Evolutionary conservation across 2,888 invertebrate genomes (phyloP), one percentile per base, ranked within the genome.

Genomic region (Cataglyphis livida): DNA sequence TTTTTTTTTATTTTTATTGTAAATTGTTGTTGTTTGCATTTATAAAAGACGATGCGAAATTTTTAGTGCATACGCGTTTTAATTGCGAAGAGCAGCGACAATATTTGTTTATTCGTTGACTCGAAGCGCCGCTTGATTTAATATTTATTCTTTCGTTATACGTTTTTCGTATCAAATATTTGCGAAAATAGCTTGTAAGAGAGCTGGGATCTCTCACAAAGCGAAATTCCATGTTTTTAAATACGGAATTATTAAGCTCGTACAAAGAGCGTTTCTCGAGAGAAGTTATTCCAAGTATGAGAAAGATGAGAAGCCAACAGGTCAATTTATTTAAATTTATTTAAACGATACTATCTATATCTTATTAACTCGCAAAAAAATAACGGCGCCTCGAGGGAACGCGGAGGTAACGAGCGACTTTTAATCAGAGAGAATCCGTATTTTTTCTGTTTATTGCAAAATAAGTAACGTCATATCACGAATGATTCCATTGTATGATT

Each of bases 141-240:
- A 79, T 79, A 79, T 79, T 79, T 79, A 79, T 79, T 71, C 48
- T 35, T 71, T 78, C 78, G 32, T 78, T 78, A 28, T 28, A 28
- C 38, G 18, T 79, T 78, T 79, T 59, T 78, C 25, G 18, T 32
- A 44, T 70, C 25, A 18, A 59, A 32, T 71, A 61, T 79, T 71
- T 48, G 78, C 35, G 59, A 79, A 71, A 79, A 71, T 71, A 48
- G 57, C 25, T 25, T 44, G 71, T 71, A 61, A 70, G 35, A 70
- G 35, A 79, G 35, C 12, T 79, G 44, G 21, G 32, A 59, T 32
- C 44, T 61, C 35, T 44, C 59, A 61, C 71, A 79, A 79, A 79
- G 78, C 35, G 57, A 61, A 71, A 79, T 79, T 79, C 78, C 71
- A 79, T 79, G 78, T 79, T 79, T 79, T 79, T 79, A 78, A 78